Evolutionary conservation across 2,888 invertebrate genomes (phyloP).

Genomic region (Mimachlamys varia): DNA sequence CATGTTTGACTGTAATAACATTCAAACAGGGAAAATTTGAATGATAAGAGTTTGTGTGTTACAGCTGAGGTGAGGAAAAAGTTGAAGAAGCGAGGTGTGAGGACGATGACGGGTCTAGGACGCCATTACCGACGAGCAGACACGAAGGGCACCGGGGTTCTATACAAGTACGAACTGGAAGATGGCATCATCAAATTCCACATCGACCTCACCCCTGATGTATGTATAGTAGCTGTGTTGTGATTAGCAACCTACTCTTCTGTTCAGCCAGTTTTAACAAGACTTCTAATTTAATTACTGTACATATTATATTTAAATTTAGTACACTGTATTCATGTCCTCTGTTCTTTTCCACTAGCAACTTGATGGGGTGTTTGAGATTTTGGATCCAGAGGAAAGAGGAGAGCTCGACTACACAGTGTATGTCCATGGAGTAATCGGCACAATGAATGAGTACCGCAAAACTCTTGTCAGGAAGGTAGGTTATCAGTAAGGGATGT

Average conservation of each 20-base stretch:
- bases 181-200: slow-evolving; percentile 75
- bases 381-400: slow-evolving; percentile 71
- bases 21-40: background rate
- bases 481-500: slow-evolving; percentile 34
- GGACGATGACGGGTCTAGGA: slow-evolving; percentile 75
- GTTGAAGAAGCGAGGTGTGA: slow-evolving; percentile 76
- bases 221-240: slow-evolving; percentile 53
- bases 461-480: slow-evolving; percentile 79
- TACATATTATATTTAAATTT: no score
- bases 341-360: slow-evolving; percentile 60
- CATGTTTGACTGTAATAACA: background rate
- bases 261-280: no score
- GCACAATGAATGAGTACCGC: slow-evolving; percentile 78
- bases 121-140: slow-evolving; percentile 71
- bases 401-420: slow-evolving; percentile 75
- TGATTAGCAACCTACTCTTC: background rate
- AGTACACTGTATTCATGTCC: background rate
- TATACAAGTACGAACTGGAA: slow-evolving; percentile 78
- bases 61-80: slow-evolving; percentile 72
- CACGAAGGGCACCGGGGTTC: slow-evolving; percentile 66
- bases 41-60: background rate
- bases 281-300: no score
- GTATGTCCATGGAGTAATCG: slow-evolving; percentile 76
- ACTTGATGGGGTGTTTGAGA: slow-evolving; percentile 76
- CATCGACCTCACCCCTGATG: slow-evolving; percentile 76